Evolutionary conservation across 1,140 invertebrate species (phyloP).

Genomic region (Pteromalus puparum): DNA sequence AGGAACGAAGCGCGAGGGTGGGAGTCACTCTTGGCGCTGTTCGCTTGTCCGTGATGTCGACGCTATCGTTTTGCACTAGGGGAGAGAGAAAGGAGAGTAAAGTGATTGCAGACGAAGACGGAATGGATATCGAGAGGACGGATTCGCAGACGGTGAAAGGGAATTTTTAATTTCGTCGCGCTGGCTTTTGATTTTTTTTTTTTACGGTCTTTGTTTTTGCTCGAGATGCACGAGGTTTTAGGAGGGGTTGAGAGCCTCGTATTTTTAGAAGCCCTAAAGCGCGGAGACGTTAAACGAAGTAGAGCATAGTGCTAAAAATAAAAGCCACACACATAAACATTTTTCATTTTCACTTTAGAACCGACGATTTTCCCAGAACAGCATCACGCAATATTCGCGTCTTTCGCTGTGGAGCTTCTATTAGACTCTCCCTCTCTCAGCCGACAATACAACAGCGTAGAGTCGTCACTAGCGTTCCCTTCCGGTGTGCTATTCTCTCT

Average conservation of each 20-base stretch:
- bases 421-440: neutral
- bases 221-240: neutral
- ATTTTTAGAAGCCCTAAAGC: neutral
- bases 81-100: conserved; percentile 3
- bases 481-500: neutral
- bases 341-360: neutral
- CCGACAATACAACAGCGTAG: neutral
- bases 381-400: neutral
- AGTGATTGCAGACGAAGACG: conserved; percentile 30
- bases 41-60: conserved; percentile 1
- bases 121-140: neutral
- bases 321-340: neutral
- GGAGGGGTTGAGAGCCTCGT: neutral
- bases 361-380: neutral
- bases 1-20: neutral
- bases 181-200: neutral
- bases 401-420: neutral
- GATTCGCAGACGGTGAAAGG: neutral
- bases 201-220: neutral
- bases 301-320: neutral
- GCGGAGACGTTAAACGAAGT: neutral
- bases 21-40: neutral
- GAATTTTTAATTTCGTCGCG: conserved; percentile 2
- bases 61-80: neutral
- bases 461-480: neutral